These are phyloP conservation scores for Protophormia terraenovae DNA, from an alignment of 2,888 invertebrate species.

Conservation along the genomic window DNA sequence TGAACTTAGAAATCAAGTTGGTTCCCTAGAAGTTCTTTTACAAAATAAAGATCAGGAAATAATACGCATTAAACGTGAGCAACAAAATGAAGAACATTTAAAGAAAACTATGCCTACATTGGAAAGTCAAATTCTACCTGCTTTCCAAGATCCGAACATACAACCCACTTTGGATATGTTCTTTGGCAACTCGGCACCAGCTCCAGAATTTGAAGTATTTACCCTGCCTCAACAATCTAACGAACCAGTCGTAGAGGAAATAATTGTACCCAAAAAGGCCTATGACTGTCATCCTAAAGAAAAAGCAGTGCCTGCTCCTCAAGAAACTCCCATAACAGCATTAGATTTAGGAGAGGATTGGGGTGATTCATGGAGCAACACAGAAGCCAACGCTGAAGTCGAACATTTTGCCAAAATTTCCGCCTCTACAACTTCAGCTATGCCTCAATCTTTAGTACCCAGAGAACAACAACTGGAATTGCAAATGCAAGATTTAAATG, in stretches of 20 bases:
- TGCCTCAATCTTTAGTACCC: conserved; percentile 68
- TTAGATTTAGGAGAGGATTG: conserved; percentile 74
- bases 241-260: conserved; percentile 78
- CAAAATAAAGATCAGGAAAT: conserved; percentile 57
- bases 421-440: conserved; percentile 43
- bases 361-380: conserved; percentile 85
- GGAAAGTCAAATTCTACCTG: conserved; percentile 71
- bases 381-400: conserved; percentile 83
- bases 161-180: conserved; percentile 78
- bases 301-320: conserved; percentile 6
- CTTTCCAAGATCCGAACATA: conserved; percentile 48
- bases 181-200: conserved; percentile 72
- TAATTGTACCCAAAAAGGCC: conserved; percentile 83
- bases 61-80: conserved; percentile 51
- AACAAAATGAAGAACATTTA: conserved; percentile 67
- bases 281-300: conserved; percentile 82
- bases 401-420: conserved; percentile 76
- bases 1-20: conserved; percentile 22
- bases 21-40: conserved; percentile 18
- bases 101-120: conserved; percentile 70
- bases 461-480: conserved; percentile 75
- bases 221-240: conserved; percentile 68
- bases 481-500: conserved; percentile 83
- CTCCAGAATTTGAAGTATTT: conserved; percentile 70
- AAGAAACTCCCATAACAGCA: conserved; percentile 20